A percentile compares a stretch with the other conserved stretches of the same genome.
Conservation (phyloP, 2,797 vertebrate species). For the Lophura swinhoii region DNA sequence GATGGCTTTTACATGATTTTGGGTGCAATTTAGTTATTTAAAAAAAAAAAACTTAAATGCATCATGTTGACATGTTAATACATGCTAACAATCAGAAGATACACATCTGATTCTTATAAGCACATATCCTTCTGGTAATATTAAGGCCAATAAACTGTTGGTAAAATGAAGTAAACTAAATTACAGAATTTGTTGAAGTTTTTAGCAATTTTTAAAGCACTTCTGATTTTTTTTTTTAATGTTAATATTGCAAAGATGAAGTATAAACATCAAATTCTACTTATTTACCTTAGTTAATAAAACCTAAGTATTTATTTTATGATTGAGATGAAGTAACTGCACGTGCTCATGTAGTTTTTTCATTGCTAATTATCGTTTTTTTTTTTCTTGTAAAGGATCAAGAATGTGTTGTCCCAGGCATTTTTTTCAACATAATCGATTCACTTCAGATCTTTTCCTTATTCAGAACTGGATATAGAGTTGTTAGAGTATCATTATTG, state of each 20-base stretch:
- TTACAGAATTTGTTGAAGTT: not conserved
- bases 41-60: not conserved
- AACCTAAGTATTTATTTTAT: not conserved
- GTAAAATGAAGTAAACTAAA: conserved; percentile 16
- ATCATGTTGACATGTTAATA: not conserved
- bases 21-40: not conserved
- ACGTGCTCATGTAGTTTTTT: not conserved
- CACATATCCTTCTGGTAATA: not conserved
- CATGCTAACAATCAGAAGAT: not conserved
- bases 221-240: not conserved
- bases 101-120: not conserved
- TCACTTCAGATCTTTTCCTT: not conserved
- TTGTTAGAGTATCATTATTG: not conserved
- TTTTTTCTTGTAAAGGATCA: not conserved
- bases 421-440: not conserved
- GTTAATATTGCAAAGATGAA: not conserved
- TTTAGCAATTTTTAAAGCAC: conserved; percentile 2
- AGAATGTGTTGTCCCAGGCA: fast-evolving
- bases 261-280: not conserved
- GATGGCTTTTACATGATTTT: not conserved
- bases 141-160: conserved; percentile 14
- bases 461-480: not conserved
- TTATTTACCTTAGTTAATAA: not conserved
- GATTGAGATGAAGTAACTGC: not conserved
- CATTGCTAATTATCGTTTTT: not conserved